Base-by-base conservation (phyloP, 2,797 vertebrate genomes). In the Gymnopithys bicolor region DNA sequence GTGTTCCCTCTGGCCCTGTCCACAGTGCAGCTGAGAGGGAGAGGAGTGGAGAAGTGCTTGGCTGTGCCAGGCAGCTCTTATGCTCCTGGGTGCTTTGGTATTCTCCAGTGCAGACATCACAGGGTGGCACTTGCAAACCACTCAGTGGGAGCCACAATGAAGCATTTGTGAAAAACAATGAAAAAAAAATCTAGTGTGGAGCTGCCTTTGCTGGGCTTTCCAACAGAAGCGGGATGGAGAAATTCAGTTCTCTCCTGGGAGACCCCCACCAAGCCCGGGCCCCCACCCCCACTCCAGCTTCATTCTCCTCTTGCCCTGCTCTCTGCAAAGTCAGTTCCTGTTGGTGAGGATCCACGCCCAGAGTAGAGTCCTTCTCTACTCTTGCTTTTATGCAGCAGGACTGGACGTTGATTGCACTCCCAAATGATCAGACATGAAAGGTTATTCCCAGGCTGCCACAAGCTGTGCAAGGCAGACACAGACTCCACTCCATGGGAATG, bases 1-100 rank as follows among this genome's bases (percentile, higher is more conserved):
- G 43, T 0, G 0, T 33, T 88, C 13, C 16, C n/a, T 84, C 48
- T 1, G 0, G 37, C 2, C 3, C 67, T 67, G 70, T 53, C 32
- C 2, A 5, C 3, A 6, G 33, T 4, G 51, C 1, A 2, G 77
- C 73, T 30, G 17, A 33, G 48, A 64, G 25, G 43, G 35, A 78
- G 41, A 62, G 46, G 46, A 66, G 46, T 68, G 1, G 22, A 35
- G 7, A 21, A 49, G 37, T 2, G 3, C 3, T 1, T 19, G 55
- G 25, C 70, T 74, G 33, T 5, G 11, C 30, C 45, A 59, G 63
- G 55, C 46, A 86, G 46, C 23, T 70, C 64, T 37, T 56, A 41
- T 1, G 1, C 19, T n/a, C 74, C 49, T 10, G 19, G 19, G 23
- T 67, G 62, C 39, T 46, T 59, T 18, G 59, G 14, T 25, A 25